Percentiles rank a stretch among this genome's conserved stretches.
Evolutionary conservation across 2,113 vertebrate genomes (phyloP).

Genomic region (Mungos mungo): DNA sequence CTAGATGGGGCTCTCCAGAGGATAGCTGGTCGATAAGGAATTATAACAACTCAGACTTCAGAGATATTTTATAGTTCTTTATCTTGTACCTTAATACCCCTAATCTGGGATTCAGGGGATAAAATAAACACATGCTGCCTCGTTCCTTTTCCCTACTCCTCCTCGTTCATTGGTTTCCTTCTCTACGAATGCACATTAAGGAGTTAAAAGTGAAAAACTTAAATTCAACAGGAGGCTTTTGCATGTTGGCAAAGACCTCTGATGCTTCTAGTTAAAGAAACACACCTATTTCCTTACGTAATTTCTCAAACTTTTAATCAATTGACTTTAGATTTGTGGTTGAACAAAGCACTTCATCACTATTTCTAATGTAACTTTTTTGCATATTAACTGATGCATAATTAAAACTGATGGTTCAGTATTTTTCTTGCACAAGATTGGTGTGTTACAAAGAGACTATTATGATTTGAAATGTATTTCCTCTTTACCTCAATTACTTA

Average conservation of each 20-base stretch:
- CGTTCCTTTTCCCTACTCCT: background rate
- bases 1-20: background rate
- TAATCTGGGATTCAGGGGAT: background rate
- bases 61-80: background rate
- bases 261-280: background rate
- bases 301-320: background rate
- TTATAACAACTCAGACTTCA: background rate
- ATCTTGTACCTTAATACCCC: background rate
- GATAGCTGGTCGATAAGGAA: background rate
- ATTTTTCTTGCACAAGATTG: background rate
- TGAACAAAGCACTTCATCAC: background rate
- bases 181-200: background rate
- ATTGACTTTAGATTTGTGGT: background rate
- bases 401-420: background rate
- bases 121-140: background rate
- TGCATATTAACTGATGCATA: background rate
- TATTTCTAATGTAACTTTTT: background rate
- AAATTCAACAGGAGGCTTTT: background rate
- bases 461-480: background rate
- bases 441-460: background rate
- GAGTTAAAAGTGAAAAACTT: background rate
- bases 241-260: background rate
- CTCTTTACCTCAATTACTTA: background rate
- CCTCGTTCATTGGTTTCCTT: background rate
- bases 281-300: background rate